phyloP scores from a whole-genome alignment of 2,888 invertebrate species.

The Incurvaria masculella region DNA sequence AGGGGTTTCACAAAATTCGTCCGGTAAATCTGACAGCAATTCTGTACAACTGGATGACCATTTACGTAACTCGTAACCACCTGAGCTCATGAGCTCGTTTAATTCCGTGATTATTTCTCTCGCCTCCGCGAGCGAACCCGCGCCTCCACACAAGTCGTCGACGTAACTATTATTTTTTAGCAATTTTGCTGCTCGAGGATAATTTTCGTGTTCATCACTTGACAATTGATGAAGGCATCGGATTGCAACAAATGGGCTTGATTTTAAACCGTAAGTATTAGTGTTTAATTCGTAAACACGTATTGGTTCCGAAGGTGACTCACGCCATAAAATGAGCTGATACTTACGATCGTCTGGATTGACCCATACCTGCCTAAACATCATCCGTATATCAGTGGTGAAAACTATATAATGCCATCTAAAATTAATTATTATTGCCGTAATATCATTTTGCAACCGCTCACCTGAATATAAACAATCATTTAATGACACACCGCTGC shows the following conservation, averaged over 20 bases:
- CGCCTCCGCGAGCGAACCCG: neutral
- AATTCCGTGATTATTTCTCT: neutral
- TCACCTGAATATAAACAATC: too few relatives aligned
- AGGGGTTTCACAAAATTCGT: neutral
- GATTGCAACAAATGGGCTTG: constrained; percentile 1
- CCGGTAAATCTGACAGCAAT: neutral
- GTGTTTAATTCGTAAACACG: neutral
- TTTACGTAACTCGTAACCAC: constrained; percentile 1
- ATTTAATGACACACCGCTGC: too few relatives aligned
- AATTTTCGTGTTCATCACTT: neutral
- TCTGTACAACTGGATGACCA: neutral
- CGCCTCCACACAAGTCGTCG: neutral
- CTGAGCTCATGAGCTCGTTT: neutral
- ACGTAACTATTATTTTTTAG: neutral
- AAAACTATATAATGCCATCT: too few relatives aligned
- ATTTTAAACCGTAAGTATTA: constrained; percentile 1
- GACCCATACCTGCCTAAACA: constrained; percentile 5
- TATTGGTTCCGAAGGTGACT: neutral
- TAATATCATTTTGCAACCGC: too few relatives aligned
- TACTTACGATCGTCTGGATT: constrained; percentile 2
- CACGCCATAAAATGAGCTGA: constrained; percentile 6
- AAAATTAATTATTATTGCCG: too few relatives aligned
- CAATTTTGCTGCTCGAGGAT: neutral
- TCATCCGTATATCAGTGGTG: constrained; percentile 7
- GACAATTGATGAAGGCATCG: neutral